Conservation (phyloP, 2,113 vertebrate genomes). For the Sialia sialis region DNA sequence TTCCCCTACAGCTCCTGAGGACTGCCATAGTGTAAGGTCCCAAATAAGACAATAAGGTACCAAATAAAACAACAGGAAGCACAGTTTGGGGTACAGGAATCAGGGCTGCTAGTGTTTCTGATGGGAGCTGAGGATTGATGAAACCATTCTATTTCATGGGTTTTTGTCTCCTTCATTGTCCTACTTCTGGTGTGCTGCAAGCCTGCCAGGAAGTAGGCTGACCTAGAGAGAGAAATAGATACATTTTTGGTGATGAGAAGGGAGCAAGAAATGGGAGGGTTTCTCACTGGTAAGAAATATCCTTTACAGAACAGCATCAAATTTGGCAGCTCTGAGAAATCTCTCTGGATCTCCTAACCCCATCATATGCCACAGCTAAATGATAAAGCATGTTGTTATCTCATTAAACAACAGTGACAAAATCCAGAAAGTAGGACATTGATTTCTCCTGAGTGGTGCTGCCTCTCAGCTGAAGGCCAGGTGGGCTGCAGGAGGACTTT, state of each 20-base stretch:
- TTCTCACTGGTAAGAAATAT: slow-evolving; percentile 46
- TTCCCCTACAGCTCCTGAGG: background rate
- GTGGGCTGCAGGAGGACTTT: background rate
- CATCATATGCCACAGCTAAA: slow-evolving; percentile 14
- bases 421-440: background rate
- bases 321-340: slow-evolving; percentile 49
- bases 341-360: slow-evolving; percentile 16
- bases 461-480: background rate
- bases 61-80: background rate
- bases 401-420: background rate
- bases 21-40: background rate
- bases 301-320: slow-evolving; percentile 5
- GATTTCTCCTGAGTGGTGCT: background rate
- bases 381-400: background rate
- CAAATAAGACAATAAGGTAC: background rate
- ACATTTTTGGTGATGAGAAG: slow-evolving; percentile 8
- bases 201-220: slow-evolving; percentile 1
- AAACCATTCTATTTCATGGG: background rate
- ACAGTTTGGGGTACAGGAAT: background rate
- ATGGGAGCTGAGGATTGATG: background rate
- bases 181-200: background rate
- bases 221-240: slow-evolving; percentile 18
- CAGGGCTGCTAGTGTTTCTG: background rate
- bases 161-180: background rate
- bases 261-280: slow-evolving; percentile 11